Evolutionary conservation across 2,888 invertebrate genomes (phyloP).

Genomic region (Hedychridium roseum): DNA sequence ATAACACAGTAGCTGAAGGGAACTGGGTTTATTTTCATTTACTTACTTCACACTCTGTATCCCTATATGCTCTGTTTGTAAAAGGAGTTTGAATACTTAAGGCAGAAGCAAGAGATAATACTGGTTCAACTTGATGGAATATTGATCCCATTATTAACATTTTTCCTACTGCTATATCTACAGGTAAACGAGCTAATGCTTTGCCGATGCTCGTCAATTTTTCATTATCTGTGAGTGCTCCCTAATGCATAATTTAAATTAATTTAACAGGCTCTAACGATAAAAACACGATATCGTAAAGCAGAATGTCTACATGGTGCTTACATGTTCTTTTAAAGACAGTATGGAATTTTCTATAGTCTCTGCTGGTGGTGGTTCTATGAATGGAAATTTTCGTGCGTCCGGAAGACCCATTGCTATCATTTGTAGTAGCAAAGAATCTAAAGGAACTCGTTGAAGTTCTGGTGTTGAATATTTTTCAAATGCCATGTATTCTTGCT

Average conservation of each 20-base stretch:
- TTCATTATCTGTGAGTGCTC: slow-evolving; percentile 81
- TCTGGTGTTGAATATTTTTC: slow-evolving; percentile 91
- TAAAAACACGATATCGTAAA: slow-evolving; percentile 3
- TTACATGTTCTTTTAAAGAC: slow-evolving; percentile 85
- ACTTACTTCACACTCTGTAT: slow-evolving; percentile 80
- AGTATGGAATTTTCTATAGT: slow-evolving; percentile 87
- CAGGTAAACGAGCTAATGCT: slow-evolving; percentile 88
- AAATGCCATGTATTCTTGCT: slow-evolving; percentile 81
- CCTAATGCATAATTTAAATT: slow-evolving; percentile 65
- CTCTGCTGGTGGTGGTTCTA: slow-evolving; percentile 88
- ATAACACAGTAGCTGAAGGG: background rate
- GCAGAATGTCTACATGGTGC: slow-evolving; percentile 31
- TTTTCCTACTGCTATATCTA: slow-evolving; percentile 95
- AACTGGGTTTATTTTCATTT: slow-evolving; percentile 9
- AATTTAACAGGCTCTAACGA: slow-evolving; percentile 5
- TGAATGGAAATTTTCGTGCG: slow-evolving; percentile 90
- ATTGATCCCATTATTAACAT: slow-evolving; percentile 92
- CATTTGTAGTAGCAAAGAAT: slow-evolving; percentile 91
- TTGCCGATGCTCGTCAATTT: slow-evolving; percentile 86
- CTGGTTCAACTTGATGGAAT: slow-evolving; percentile 87
- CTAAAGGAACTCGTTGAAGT: slow-evolving; percentile 92
- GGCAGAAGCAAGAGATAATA: slow-evolving; percentile 88
- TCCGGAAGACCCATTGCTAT: slow-evolving; percentile 92
- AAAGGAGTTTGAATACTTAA: slow-evolving; percentile 94
- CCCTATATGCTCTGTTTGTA: slow-evolving; percentile 86